phyloP scores from a whole-genome alignment of 2,888 invertebrate genomes.

The Ashinkailepas kermadecensis region DNA sequence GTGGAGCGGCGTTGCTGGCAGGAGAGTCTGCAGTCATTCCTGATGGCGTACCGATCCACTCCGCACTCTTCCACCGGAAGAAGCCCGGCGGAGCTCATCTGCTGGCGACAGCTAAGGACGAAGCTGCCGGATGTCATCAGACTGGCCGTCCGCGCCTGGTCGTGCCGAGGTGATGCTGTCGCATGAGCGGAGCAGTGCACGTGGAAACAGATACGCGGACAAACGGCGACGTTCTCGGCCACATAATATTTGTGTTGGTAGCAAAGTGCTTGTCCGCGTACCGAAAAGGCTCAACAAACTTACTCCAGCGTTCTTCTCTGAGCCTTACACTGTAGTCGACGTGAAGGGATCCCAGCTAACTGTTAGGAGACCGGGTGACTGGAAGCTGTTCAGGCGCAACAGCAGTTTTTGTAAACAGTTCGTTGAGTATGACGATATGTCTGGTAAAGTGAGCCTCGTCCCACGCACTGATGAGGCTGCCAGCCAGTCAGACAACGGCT shows the following conservation, averaged over 20 bases:
- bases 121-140: neutral
- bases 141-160: neutral
- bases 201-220: neutral
- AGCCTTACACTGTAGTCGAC: neutral
- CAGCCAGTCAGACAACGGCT: neutral
- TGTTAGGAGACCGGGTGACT: neutral
- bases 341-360: neutral
- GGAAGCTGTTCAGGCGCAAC: neutral
- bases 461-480: neutral
- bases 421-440: neutral
- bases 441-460: neutral
- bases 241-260: neutral
- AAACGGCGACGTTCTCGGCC: neutral
- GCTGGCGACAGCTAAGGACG: neutral
- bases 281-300: neutral
- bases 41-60: neutral
- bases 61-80: neutral
- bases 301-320: neutral
- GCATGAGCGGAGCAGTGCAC: neutral
- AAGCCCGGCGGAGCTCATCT: neutral
- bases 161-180: neutral
- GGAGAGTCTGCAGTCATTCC: neutral
- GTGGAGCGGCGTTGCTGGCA: neutral
- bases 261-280: neutral
- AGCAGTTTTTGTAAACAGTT: neutral